Evolutionary conservation across 2,888 invertebrate species (phyloP).

Genomic region (Xylophagus ater): DNA sequence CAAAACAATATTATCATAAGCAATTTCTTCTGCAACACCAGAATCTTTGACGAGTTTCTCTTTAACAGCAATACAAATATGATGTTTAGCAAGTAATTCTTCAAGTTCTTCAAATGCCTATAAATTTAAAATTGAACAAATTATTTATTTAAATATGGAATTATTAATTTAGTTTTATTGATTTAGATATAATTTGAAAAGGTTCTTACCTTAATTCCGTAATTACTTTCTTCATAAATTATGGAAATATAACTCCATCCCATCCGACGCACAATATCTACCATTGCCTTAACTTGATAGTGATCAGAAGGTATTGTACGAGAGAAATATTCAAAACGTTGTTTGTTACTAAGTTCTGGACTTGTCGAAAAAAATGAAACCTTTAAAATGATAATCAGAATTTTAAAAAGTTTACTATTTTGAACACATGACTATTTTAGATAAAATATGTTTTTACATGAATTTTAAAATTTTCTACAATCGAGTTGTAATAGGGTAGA

Average conservation of each 20-base stretch:
- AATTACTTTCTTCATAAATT: constrained; percentile 92
- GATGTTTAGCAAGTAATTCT: constrained; percentile 65
- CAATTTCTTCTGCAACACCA: constrained; percentile 78
- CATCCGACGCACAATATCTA: constrained; percentile 76
- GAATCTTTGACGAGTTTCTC: constrained; percentile 93
- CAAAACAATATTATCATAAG: constrained; percentile 79
- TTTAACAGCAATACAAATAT: constrained; percentile 89
- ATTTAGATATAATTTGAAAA: not conserved
- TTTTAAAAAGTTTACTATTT: not conserved
- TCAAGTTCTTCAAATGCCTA: constrained; percentile 93
- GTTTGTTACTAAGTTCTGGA: constrained; percentile 86
- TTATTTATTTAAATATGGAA: not conserved
- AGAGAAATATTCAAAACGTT: constrained; percentile 88
- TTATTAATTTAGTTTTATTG: not conserved
- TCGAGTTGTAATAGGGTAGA: too few relatives aligned
- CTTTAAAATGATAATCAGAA: constrained; percentile 42
- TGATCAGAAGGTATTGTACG: constrained; percentile 91
- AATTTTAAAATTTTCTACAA: too few relatives aligned
- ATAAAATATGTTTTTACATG: too few relatives aligned
- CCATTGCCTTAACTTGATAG: constrained; percentile 91
- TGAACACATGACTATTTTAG: not conserved
- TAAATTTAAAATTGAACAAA: constrained; percentile 6
- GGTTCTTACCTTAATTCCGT: constrained; percentile 73
- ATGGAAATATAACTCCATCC: constrained; percentile 92
- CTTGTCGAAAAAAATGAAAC: constrained; percentile 94